Conservation (phyloP, 1,140 invertebrate species). For the Scaptodrosophila lebanonensis region DNA sequence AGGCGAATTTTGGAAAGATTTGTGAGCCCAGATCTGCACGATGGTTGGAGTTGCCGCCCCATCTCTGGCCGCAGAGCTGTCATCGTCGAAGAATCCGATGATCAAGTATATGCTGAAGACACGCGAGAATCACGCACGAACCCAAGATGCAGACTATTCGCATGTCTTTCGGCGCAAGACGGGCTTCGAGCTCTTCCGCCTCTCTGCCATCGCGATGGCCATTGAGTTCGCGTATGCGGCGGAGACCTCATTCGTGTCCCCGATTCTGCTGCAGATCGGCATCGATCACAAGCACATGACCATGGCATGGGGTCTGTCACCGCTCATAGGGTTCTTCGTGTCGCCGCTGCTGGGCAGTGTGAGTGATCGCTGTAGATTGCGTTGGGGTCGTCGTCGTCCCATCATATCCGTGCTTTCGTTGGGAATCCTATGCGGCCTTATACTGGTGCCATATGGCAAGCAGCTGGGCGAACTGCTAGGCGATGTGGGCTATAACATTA, state of each 20-base stretch:
- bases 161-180: slow-evolving; percentile 81
- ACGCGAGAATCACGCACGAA: slow-evolving; percentile 65
- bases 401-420: slow-evolving; percentile 87
- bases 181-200: slow-evolving; percentile 82
- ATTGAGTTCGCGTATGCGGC: slow-evolving; percentile 93
- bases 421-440: slow-evolving; percentile 84
- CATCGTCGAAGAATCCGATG: slow-evolving; percentile 66
- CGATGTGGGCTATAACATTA: slow-evolving; percentile 77
- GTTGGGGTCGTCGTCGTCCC: slow-evolving; percentile 85
- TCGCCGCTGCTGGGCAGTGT: slow-evolving; percentile 89
- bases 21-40: slow-evolving; percentile 4
- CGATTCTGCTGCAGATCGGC: slow-evolving; percentile 88
- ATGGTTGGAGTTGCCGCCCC: slow-evolving; percentile 64
- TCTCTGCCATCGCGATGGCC: slow-evolving; percentile 90
- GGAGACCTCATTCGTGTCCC: slow-evolving; percentile 92
- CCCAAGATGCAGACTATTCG: slow-evolving; percentile 76
- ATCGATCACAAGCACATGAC: slow-evolving; percentile 86
- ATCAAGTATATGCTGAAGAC: slow-evolving; percentile 71
- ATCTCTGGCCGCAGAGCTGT: slow-evolving; percentile 43
- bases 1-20: not conserved
- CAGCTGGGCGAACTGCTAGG: slow-evolving; percentile 83
- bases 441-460: slow-evolving; percentile 87
- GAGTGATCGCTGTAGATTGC: slow-evolving; percentile 85
- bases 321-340: slow-evolving; percentile 87
- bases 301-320: slow-evolving; percentile 89